Evolutionary conservation across 2,888 invertebrate genomes (phyloP).

Genomic region (Heterodera filipjevi): DNA sequence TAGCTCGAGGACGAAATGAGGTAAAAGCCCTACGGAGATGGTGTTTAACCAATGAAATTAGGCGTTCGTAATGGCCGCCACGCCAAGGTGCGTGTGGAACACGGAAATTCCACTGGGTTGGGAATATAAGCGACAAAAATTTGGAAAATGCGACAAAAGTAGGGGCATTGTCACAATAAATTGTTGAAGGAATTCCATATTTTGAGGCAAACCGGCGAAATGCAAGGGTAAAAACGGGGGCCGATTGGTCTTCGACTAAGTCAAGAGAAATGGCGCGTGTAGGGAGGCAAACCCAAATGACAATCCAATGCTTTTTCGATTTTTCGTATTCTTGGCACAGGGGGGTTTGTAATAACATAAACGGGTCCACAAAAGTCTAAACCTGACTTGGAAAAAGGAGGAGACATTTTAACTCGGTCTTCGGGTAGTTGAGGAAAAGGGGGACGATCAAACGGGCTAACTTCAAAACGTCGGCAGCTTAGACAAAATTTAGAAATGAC

Average conservation of each 20-base stretch:
- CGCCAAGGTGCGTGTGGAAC: background rate
- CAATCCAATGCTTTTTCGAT: slow-evolving; percentile 2
- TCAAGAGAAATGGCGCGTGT: slow-evolving; percentile 3
- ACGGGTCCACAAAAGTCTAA: background rate
- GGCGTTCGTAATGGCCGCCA: background rate
- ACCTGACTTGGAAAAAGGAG: background rate
- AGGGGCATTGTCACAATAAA: slow-evolving; percentile 14
- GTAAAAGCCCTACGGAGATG: background rate
- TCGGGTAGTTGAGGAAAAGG: background rate
- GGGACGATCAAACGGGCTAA: background rate
- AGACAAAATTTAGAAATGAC: background rate
- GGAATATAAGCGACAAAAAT: background rate
- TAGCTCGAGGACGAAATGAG: background rate
- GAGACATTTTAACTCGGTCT: background rate
- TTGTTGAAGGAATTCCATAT: background rate
- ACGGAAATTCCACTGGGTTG: background rate
- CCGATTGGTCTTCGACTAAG: slow-evolving; percentile 10
- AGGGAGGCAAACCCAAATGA: slow-evolving; percentile 12
- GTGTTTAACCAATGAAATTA: background rate
- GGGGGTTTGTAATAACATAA: background rate
- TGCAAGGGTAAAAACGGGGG: background rate
- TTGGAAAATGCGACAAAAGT: background rate
- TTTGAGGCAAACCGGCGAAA: background rate
- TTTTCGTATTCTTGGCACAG: no score
- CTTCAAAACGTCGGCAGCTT: background rate